phyloP scores from a whole-genome alignment of 2,797 vertebrate genomes.

The Eleutherodactylus coqui region DNA sequence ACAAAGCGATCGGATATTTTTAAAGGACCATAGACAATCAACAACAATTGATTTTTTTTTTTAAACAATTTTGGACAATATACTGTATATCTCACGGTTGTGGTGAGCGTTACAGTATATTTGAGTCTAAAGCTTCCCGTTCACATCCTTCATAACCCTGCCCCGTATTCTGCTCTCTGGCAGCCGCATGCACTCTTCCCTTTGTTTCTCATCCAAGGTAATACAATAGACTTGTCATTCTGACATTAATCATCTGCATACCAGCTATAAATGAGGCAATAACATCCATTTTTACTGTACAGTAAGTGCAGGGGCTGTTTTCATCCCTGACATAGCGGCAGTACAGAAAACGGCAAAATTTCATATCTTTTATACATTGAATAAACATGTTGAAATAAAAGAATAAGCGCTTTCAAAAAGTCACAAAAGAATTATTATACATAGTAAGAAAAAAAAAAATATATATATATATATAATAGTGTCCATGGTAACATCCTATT shows the following conservation, averaged over 20 bases:
- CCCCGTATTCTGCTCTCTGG: not conserved
- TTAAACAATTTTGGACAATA: no score
- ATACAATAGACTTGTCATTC: not conserved
- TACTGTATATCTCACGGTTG: no score
- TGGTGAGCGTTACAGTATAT: not conserved
- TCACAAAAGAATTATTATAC: no score
- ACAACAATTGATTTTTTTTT: no score
- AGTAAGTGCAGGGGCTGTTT: not conserved
- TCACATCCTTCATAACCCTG: not conserved
- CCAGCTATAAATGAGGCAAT: not conserved
- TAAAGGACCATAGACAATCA: no score
- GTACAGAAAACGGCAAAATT: not conserved
- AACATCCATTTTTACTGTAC: not conserved
- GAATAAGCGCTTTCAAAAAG: not conserved
- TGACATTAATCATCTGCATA: not conserved
- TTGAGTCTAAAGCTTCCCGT: not conserved
- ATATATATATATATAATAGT: no score
- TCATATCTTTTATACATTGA: no score
- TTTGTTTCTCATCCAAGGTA: not conserved
- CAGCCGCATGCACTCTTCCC: not conserved
- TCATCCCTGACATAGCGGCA: not conserved
- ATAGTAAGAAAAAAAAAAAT: no score
- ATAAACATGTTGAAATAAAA: not conserved
- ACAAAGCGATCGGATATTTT: not conserved
- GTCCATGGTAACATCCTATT: no score